Evolutionary conservation across 2,888 invertebrate genomes (phyloP), one percentile per base, ranked within the genome.

Genomic region (Mimumesa dahlbomi): DNA sequence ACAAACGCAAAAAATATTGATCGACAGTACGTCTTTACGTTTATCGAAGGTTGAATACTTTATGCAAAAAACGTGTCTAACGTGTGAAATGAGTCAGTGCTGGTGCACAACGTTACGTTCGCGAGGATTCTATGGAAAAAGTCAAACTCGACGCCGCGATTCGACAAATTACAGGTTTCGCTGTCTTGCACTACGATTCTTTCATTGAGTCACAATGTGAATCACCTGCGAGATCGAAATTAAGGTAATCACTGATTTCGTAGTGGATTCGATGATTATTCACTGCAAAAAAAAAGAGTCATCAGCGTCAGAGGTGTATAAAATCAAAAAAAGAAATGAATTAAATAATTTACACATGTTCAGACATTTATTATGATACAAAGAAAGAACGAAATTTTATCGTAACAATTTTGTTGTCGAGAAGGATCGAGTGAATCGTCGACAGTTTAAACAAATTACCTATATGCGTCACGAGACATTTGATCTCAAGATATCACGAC

Each of bases 171-270:
- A 13, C 16, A 46, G 1, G 18, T 25, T 46, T 21, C 2, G 21
- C n/a, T 22, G 3, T 2, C 6, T 14, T 34, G 18, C 5, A 13
- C 2, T 14, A 38, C 14, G 1, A 52, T 45, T 53, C 46, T 49
- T 29, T 58, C 19, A 7, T 56, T 63, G 54, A 73, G 13, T 71
- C 71, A 63, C 22, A 5, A 18, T n/a, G 16, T 73, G 74, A 74
- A 54, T 74, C 74, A 74, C n/a, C 11, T 7, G 22, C 4, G 31
- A n/a, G 14, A 7, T 48, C 11, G 14, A 58, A 50, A 74, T 65
- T 54, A 50, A 22, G 3, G n/a, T 43, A 31, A 49, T 50, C 62
- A n/a, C 7, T 29, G 54, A 13, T 53, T 53, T 25, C 2, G 38
- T 16, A 6, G 36, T 52, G 52, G 36, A 9, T 19, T 5, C n/a